Conservation (phyloP, 92 coral and sea anemone genomes). For the Paragorgia papillata region DNA sequence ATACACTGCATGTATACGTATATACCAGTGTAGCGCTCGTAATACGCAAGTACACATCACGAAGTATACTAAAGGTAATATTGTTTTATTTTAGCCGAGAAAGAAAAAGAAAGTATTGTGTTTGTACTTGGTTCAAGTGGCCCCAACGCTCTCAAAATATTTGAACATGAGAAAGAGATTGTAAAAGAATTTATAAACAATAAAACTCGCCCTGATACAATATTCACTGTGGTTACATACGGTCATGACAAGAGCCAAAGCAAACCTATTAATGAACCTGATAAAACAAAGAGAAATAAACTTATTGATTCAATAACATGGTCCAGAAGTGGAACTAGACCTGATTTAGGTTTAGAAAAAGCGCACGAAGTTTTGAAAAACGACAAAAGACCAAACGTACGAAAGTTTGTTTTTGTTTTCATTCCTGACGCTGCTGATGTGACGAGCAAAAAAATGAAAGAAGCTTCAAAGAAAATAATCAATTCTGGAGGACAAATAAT, state of each 20-base stretch:
- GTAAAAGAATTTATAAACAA: conserved; percentile 30
- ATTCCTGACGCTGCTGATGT: not conserved
- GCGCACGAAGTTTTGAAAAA: conserved; percentile 11
- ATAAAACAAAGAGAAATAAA: conserved; percentile 23
- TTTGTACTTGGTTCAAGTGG: conserved; percentile 34
- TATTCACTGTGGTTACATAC: conserved; percentile 14
- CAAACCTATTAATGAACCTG: not conserved
- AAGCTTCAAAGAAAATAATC: conserved; percentile 19
- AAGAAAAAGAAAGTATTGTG: conserved; percentile 17
- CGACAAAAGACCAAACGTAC: conserved; percentile 11
- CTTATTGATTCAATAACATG: conserved; percentile 29
- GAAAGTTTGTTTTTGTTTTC: conserved; percentile 6
- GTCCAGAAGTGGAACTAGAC: conserved; percentile 12
- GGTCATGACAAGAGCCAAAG: conserved; percentile 6
- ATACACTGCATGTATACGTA: too few species aligned
- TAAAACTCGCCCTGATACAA: not conserved
- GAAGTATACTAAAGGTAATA: too few species aligned
- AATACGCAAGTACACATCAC: too few species aligned
- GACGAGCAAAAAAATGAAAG: not conserved
- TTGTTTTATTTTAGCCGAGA: not conserved
- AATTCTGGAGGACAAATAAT: conserved; percentile 29
- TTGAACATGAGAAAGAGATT: conserved; percentile 22
- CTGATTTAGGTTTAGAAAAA: not conserved
- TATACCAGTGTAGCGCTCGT: too few species aligned
- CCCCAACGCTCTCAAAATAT: conserved; percentile 14